Evolutionary conservation across 2,113 vertebrate species (phyloP).

Genomic region (Ptilorrhoa leucosticta): DNA sequence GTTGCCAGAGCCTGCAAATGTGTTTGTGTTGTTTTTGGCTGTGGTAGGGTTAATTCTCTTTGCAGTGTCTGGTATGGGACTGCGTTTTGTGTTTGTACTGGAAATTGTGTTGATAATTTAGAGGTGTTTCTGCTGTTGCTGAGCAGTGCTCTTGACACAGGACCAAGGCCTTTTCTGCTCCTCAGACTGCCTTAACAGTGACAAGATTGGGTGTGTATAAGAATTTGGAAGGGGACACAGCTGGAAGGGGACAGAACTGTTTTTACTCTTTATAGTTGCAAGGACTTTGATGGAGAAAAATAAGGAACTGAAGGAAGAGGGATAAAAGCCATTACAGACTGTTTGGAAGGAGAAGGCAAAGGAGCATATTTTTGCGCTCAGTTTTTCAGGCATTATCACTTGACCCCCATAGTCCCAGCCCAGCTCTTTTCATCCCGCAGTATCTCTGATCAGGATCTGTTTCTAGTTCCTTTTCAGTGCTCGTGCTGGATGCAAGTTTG

Average conservation of each 20-base stretch:
- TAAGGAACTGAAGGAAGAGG: neutral
- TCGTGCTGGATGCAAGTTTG: fast-evolving
- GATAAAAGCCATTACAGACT: neutral
- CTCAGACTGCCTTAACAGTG: neutral
- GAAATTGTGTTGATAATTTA: neutral
- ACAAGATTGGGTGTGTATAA: neutral
- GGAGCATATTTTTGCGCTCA: neutral
- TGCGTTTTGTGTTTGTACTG: neutral
- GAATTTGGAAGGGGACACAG: neutral
- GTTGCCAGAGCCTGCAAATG: neutral
- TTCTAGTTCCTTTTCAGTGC: neutral
- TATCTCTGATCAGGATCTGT: neutral
- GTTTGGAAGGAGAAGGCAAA: neutral
- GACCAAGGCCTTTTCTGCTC: neutral
- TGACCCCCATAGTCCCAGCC: neutral
- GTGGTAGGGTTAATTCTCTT: neutral
- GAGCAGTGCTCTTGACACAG: neutral
- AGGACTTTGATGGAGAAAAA: neutral
- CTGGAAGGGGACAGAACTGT: neutral
- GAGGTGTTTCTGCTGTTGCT: neutral
- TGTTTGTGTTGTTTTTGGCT: neutral
- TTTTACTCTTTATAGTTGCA: neutral
- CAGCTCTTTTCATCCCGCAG: neutral
- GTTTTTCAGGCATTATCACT: neutral
- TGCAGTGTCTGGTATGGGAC: neutral